Evolutionary conservation across 2,797 vertebrate species (phyloP), one percentile per base, ranked within the genome.

Genomic region (Aulostomus chinensis): DNA sequence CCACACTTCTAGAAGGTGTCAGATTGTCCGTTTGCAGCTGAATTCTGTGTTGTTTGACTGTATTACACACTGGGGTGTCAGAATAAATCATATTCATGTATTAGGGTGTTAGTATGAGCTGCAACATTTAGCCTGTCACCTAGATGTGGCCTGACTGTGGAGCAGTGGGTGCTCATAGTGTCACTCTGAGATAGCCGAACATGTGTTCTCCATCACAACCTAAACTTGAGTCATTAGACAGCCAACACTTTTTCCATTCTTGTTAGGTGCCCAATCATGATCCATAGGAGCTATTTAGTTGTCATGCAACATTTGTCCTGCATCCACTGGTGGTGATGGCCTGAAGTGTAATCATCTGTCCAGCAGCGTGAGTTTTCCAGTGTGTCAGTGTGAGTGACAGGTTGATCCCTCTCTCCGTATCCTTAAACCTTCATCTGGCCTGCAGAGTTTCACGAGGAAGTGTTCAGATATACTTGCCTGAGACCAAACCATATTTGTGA

Each of bases 161-260:
- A 68, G 53, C 68, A 55, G 22, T 51, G 50, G 36, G 35, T 72
- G 68, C 73, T 59, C 56, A 32, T 49, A 45, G 49, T 63, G 68
- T 58, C 63, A 58, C 61, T 24, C 31, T 67, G 48, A 56, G 49
- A 81, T 74, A 43, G 37, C 46, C 13, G 53, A 77, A 76, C 88
- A 88, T 80, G 68, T 89, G 88, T 86, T 86, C 76, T 64, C 88
- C 78, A 89, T 90, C 89, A 85, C 42, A 53, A 54, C 46, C 43
- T 72, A 60, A 68, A 80, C 73, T 60, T 74, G 53, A 54, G 51
- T 76, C 76, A 81, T 83, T 80, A 79, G 78, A 85, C 79, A 76
- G 68, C 74, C 58, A 55, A 65, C 78, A 70, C 73, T 76, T 81
- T 76, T 75, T 80, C 42, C 28, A 17, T 63, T 75, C 79, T 80